Evolutionary conservation across 1,140 invertebrate species (phyloP), one percentile per base, ranked within the genome.

Genomic region (Papilio dardanus): DNA sequence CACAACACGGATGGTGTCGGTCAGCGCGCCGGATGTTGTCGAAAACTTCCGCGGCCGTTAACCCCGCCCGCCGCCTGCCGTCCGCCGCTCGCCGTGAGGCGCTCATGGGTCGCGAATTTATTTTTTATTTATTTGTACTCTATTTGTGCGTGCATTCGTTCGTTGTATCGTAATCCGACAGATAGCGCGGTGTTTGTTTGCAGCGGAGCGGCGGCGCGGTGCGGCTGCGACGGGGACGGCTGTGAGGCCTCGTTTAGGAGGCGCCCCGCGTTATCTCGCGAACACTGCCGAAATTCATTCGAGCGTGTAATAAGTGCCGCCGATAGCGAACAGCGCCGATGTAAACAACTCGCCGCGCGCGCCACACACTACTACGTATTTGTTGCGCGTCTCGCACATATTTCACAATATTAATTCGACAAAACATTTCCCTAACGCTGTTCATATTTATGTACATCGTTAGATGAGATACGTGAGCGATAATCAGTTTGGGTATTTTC

Each of bases 101-200:
- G 54, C 87, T 83, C 75, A 77, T 79, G 81, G 82, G 79, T 82
- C 76, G 79, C 76, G 74, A 83, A 82, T 81, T 84, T 84, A 77
- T 81, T 82, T 62, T 83, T 80, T 81, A 81, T 85, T 84, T 83
- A 80, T 77, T 79, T 81, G 81, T 81, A 80, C 77, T 82, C 76
- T 83, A 77, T 79, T 82, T 84, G 80, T 80, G 77, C 75, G 74
- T 66, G 71, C 69, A 69, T 76, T 78, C 69, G 80, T 78, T 80
- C 77, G 79, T 76, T 71, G 79, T 86, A 84, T 85, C 82, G 81
- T 88, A 88, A 90, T 91, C 86, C 83, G 81, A 83, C 82, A 87
- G 88, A 88, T 89, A 90, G 88, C 81, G 81, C 84, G 81, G 81
- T 89, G 89, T 90, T 92, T 92, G 88, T 89, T 88, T 86, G 86